Conservation (phyloP, 2,888 invertebrate species). For the Germaria angustata region DNA sequence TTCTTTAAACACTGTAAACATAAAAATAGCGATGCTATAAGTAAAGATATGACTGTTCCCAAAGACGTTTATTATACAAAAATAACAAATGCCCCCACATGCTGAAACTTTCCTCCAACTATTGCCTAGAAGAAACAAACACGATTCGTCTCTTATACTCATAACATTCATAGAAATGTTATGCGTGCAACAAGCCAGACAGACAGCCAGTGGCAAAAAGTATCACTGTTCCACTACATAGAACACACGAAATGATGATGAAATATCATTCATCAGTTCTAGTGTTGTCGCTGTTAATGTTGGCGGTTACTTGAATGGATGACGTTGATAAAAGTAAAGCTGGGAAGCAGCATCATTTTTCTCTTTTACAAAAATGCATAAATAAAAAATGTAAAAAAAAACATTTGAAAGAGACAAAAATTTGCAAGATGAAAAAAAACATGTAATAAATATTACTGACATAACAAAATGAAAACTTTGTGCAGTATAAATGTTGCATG, state of each 20-base stretch:
- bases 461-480: constrained; percentile 30
- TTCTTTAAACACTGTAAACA: no score
- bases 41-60: no score
- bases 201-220: constrained; percentile 48
- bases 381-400: neutral
- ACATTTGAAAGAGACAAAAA: neutral
- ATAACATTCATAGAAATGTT: no score
- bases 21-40: no score
- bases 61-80: no score
- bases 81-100: no score
- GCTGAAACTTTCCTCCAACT: no score
- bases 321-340: constrained; percentile 35
- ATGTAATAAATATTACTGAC: constrained; percentile 31
- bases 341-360: constrained; percentile 26
- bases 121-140: no score
- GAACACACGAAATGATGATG: constrained; percentile 61
- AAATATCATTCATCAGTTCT: constrained; percentile 64
- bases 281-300: constrained; percentile 29
- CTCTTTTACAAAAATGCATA: neutral
- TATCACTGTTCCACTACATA: constrained; percentile 62
- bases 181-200: neutral
- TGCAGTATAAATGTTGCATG: constrained; percentile 17
- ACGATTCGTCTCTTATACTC: no score
- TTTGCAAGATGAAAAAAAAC: constrained; percentile 25
- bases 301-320: constrained; percentile 44